phyloP scores from a whole-genome alignment of 2,113 vertebrate genomes.

The Steatornis caripensis region DNA sequence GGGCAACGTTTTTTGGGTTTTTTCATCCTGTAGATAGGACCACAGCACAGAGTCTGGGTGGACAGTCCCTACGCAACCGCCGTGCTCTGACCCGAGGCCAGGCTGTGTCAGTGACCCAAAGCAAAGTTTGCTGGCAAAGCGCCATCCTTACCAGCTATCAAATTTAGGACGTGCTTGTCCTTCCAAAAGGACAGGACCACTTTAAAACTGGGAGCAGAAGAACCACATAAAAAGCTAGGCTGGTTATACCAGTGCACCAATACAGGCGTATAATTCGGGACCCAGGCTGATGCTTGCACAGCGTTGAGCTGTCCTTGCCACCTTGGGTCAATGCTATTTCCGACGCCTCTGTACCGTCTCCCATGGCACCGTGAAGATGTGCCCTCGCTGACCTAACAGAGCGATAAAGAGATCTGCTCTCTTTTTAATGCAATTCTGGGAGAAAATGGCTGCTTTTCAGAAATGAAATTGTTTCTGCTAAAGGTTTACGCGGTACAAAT shows the following conservation, averaged over 20 bases:
- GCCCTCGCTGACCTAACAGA: neutral
- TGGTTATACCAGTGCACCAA: neutral
- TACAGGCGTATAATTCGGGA: neutral
- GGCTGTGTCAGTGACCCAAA: neutral
- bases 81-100: neutral
- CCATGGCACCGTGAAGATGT: neutral
- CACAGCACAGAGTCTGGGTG: neutral
- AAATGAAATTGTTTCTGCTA: neutral
- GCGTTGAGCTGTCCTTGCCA: neutral
- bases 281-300: neutral
- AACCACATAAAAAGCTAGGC: neutral
- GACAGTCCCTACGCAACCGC: accelerated
- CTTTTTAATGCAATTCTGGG: neutral
- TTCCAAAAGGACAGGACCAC: neutral
- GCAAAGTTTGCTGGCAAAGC: neutral
- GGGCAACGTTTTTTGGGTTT: neutral
- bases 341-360: accelerated
- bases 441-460: neutral
- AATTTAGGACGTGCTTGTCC: neutral
- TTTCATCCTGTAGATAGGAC: neutral
- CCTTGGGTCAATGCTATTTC: neutral
- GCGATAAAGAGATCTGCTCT: neutral
- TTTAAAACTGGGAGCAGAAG: neutral
- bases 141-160: neutral
- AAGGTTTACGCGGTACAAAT: neutral